Conservation (phyloP, 2,797 vertebrate species). For the Atherinosoma microstoma region DNA sequence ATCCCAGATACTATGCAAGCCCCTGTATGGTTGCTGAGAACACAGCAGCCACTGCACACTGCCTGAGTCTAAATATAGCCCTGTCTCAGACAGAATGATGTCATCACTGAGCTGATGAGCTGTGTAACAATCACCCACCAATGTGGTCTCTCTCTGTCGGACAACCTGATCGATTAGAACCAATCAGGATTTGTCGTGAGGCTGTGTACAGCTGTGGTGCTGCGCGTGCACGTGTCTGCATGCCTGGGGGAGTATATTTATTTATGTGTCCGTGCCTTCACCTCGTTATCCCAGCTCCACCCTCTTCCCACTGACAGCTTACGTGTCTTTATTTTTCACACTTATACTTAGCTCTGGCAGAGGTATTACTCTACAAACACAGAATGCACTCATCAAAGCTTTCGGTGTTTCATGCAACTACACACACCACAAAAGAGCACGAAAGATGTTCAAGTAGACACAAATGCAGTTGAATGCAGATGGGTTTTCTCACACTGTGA, state of each 20-base stretch:
- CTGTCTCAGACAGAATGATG: conserved; percentile 78
- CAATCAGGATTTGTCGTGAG: conserved; percentile 45
- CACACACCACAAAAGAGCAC: conserved; percentile 31
- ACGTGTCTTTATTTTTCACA: conserved; percentile 71
- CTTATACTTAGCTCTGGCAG: conserved; percentile 40
- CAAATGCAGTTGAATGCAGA: conserved; percentile 20
- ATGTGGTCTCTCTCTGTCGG: conserved; percentile 54
- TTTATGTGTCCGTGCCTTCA: conserved; percentile 46
- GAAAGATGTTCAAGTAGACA: conserved; percentile 45
- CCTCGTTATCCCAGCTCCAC: conserved; percentile 51
- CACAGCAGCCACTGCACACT: conserved; percentile 44
- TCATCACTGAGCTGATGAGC: conserved; percentile 74
- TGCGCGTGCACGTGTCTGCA: conserved; percentile 1
- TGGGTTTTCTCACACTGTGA: conserved; percentile 13
- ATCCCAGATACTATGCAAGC: conserved; percentile 27
- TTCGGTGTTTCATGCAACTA: conserved; percentile 42
- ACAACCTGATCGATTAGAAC: conserved; percentile 54
- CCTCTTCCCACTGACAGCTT: conserved; percentile 67
- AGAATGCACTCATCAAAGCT: conserved; percentile 55
- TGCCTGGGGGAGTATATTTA: conserved; percentile 35
- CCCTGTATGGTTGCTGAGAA: conserved; percentile 47
- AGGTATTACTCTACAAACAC: conserved; percentile 47
- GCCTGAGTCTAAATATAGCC: conserved; percentile 78
- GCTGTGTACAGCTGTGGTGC: conserved; percentile 25
- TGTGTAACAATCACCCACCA: conserved; percentile 60